phyloP scores from a whole-genome alignment of 2,797 vertebrate species.

The Cetoscarus ocellatus region DNA sequence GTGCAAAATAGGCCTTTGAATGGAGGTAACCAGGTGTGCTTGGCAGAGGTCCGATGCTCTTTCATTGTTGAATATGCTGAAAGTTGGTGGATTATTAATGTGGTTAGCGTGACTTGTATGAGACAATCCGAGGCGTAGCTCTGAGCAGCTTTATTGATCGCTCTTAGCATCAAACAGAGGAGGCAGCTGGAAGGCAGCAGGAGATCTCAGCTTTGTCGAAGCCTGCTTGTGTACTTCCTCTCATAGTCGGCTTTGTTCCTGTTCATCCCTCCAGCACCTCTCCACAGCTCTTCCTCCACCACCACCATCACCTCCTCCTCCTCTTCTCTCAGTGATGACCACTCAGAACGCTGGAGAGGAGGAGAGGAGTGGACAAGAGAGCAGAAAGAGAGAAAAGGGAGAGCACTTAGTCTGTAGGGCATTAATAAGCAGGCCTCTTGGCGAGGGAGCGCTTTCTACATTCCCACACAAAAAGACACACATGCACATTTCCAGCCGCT shows the following conservation, averaged over 20 bases:
- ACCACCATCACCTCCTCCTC: slow-evolving; percentile 11
- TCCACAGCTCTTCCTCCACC: slow-evolving; percentile 7
- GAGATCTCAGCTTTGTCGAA: slow-evolving; percentile 51
- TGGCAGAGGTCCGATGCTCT: slow-evolving; percentile 12
- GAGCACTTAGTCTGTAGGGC: slow-evolving; percentile 78
- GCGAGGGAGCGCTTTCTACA: slow-evolving; percentile 68
- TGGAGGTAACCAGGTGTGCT: slow-evolving; percentile 41
- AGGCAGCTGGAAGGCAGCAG: slow-evolving; percentile 70
- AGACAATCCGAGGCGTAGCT: slow-evolving; percentile 46
- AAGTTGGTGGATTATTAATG: slow-evolving; percentile 41
- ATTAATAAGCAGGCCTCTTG: slow-evolving; percentile 83
- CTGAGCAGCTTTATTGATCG: slow-evolving; percentile 67
- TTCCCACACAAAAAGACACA: slow-evolving; percentile 72
- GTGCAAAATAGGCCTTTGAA: slow-evolving; percentile 39
- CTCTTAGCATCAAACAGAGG: slow-evolving; percentile 68
- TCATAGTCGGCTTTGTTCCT: slow-evolving; percentile 62
- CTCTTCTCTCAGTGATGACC: slow-evolving; percentile 59
- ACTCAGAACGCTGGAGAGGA: slow-evolving; percentile 58
- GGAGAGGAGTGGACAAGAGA: slow-evolving; percentile 60
- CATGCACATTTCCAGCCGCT: slow-evolving; percentile 46
- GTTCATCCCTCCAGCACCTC: slow-evolving; percentile 43
- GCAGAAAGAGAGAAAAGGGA: slow-evolving; percentile 63
- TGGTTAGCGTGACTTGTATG: slow-evolving; percentile 34
- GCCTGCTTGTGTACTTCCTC: slow-evolving; percentile 63
- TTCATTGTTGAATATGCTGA: slow-evolving; percentile 31